A percentile compares a stretch with the other conserved stretches of the same genome.
Evolutionary conservation across 2,888 invertebrate genomes (phyloP).

Genomic region (Rhodophaea formosa): DNA sequence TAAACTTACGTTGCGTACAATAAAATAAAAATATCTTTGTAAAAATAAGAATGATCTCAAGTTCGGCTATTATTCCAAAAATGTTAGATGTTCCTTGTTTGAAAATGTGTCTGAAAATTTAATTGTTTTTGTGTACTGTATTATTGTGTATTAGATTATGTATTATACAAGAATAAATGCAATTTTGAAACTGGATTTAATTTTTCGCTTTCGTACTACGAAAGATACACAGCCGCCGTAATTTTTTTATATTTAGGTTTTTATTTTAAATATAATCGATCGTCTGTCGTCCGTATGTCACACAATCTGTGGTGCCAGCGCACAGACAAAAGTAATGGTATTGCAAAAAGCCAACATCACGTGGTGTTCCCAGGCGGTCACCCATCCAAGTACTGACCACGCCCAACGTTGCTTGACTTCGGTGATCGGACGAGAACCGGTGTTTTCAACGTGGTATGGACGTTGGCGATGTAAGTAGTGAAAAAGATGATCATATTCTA

Average conservation of each 20-base stretch:
- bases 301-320: too few species aligned
- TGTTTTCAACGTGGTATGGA: conserved; percentile 63
- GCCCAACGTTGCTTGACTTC: conserved; percentile 72
- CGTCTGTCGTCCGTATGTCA: too few species aligned
- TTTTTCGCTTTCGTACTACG: too few species aligned
- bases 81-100: conserved; percentile 5
- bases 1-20: too few species aligned
- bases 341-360: conserved; percentile 44
- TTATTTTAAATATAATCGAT: too few species aligned
- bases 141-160: not conserved
- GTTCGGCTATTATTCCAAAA: conserved; percentile 13
- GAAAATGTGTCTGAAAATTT: not conserved
- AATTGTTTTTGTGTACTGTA: too few species aligned
- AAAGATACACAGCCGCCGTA: too few species aligned
- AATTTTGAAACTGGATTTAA: not conserved
- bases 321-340: too few species aligned
- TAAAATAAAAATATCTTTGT: not conserved
- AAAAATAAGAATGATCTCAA: not conserved
- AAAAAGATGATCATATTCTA: too few species aligned
- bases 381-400: conserved; percentile 62
- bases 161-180: conserved; percentile 6
- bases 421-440: conserved; percentile 74
- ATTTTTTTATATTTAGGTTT: too few species aligned
- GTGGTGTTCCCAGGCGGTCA: conserved; percentile 54
- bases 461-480: conserved; percentile 40